Evolutionary conservation across 1,140 invertebrate species (phyloP).

Genomic region (Zaprionus lachaisei): DNA sequence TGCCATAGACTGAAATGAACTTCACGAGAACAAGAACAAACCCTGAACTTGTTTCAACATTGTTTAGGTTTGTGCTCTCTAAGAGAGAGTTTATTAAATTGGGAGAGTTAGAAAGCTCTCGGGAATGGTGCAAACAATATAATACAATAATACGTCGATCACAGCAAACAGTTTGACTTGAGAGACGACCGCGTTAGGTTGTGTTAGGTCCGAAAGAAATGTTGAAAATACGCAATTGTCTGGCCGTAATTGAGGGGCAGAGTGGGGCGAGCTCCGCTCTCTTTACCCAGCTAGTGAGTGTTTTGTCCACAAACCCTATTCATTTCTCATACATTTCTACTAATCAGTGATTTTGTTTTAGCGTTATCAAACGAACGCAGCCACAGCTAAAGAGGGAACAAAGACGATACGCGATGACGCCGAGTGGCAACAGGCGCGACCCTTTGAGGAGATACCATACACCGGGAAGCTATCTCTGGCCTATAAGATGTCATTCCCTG

Average conservation of each 20-base stretch:
- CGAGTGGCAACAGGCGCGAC: constrained; percentile 54
- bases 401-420: constrained; percentile 18
- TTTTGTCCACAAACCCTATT: not conserved
- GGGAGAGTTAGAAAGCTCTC: constrained; percentile 12
- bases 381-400: constrained; percentile 4
- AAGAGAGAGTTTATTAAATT: not conserved
- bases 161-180: constrained; percentile 30
- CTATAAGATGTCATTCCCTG: constrained; percentile 58
- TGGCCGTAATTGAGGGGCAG: constrained; percentile 38
- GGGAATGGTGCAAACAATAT: not conserved
- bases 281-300: constrained; percentile 18
- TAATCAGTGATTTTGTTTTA: constrained; percentile 6
- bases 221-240: constrained; percentile 49
- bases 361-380: constrained; percentile 60
- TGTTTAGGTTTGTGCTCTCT: not conserved
- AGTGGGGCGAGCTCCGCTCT: constrained; percentile 24
- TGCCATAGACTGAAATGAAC: not conserved
- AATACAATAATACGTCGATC: not conserved
- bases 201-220: constrained; percentile 31
- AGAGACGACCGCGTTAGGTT: constrained; percentile 22
- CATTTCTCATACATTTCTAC: not conserved
- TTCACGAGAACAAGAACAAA: not conserved
- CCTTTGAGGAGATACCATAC: constrained; percentile 47
- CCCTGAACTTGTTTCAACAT: not conserved
- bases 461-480: constrained; percentile 20